Percentiles rank a stretch among this genome's conserved stretches.
phyloP scores from a whole-genome alignment of 1,140 invertebrate genomes.

The Dendroctonus valens region DNA sequence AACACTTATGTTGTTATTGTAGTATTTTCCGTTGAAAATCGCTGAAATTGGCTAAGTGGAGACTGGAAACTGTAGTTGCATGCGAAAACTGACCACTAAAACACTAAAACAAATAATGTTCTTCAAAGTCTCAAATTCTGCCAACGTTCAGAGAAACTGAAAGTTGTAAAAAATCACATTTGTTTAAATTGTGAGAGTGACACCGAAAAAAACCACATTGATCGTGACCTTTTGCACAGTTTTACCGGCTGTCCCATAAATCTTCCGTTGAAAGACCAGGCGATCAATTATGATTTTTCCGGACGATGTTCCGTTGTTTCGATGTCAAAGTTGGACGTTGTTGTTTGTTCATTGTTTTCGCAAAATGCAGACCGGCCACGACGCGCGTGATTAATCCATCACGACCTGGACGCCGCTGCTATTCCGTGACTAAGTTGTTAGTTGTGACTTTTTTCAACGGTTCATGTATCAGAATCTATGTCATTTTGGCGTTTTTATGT shows the following conservation, averaged over 20 bases:
- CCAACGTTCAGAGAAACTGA: too few species aligned
- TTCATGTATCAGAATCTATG: conserved; percentile 9
- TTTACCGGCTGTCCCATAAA: conserved; percentile 10
- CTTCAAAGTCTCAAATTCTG: too few species aligned
- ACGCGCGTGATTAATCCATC: conserved; percentile 27
- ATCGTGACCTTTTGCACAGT: too few species aligned
- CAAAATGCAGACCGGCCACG: conserved; percentile 22
- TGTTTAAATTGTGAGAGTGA: too few species aligned
- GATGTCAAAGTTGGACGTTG: conserved; percentile 19
- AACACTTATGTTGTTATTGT: too few species aligned
- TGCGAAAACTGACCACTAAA: too few species aligned
- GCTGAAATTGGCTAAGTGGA: too few species aligned
- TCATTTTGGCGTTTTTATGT: conserved; percentile 2
- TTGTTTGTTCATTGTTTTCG: conserved; percentile 25
- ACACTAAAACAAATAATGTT: too few species aligned
- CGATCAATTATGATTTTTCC: conserved; percentile 23
- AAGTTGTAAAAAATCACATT: too few species aligned
- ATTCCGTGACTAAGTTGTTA: conserved; percentile 24
- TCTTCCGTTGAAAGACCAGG: conserved; percentile 8
- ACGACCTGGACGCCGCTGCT: conserved; percentile 13
- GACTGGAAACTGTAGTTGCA: too few species aligned
- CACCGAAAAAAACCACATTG: too few species aligned
- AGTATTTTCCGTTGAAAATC: too few species aligned
- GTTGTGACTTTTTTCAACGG: conserved; percentile 1
- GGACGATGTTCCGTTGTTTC: conserved; percentile 23